Conservation (phyloP, 2,113 vertebrate genomes). For the Salminus brasiliensis region DNA sequence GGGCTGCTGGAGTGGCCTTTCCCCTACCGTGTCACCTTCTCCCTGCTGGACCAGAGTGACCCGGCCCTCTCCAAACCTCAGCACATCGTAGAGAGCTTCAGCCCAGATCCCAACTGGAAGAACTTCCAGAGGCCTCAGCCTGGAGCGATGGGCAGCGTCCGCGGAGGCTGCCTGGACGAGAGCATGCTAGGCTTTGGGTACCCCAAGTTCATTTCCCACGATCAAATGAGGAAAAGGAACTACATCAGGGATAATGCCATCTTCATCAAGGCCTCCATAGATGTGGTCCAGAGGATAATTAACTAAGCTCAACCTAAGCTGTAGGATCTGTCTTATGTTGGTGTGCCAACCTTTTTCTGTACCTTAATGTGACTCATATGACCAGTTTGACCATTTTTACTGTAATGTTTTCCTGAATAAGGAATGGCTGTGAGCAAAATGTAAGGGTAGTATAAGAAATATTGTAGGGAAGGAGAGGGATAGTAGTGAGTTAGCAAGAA, state of each 20-base stretch:
- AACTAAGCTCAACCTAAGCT: conserved; percentile 68
- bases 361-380: too few species aligned
- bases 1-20: conserved; percentile 99
- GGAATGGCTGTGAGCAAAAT: too few species aligned
- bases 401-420: background rate
- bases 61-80: conserved; percentile 94
- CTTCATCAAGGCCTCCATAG: conserved; percentile 94
- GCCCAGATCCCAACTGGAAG: conserved; percentile 97
- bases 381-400: background rate
- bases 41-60: conserved; percentile 97
- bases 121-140: conserved; percentile 93
- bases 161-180: conserved; percentile 86
- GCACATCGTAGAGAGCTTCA: conserved; percentile 97
- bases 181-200: conserved; percentile 96
- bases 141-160: conserved; percentile 78
- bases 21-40: conserved; percentile 96
- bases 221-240: conserved; percentile 97
- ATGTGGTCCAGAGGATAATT: conserved; percentile 95
- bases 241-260: conserved; percentile 94
- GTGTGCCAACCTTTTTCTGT: too few species aligned
- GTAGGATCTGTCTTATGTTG: too few species aligned
- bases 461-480: background rate
- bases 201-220: conserved; percentile 97
- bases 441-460: too few species aligned
- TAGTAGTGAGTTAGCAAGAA: background rate